Conservation (phyloP, 2,797 vertebrate genomes). For the Nyctalus aviator region DNA sequence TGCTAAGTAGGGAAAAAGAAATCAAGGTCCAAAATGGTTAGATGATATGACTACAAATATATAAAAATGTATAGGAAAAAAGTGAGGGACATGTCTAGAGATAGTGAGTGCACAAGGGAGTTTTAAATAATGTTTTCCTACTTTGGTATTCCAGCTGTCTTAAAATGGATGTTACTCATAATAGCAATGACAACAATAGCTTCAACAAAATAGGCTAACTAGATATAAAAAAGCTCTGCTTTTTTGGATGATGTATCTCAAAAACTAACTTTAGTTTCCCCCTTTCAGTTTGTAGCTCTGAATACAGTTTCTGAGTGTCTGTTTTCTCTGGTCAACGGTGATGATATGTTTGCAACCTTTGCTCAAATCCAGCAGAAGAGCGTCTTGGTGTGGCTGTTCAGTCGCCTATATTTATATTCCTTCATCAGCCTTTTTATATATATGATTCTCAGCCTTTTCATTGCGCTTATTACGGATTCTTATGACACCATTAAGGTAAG, state of each 20-base stretch:
- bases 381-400: constrained; percentile 95
- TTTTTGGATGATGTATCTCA: background rate
- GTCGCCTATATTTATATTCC: constrained; percentile 95
- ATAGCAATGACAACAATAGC: background rate
- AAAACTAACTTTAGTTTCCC: constrained; percentile 23
- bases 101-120: background rate
- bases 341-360: constrained; percentile 98
- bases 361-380: constrained; percentile 96
- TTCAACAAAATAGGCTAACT: background rate
- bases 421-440: constrained; percentile 99
- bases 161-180: background rate
- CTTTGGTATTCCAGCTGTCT: background rate
- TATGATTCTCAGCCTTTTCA: constrained; percentile 99
- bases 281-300: constrained; percentile 94
- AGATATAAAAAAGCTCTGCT: background rate
- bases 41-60: background rate
- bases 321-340: constrained; percentile 97
- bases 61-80: background rate
- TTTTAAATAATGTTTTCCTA: background rate
- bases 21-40: background rate
- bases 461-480: constrained; percentile 97
- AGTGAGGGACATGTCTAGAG: background rate
- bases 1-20: background rate
- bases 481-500: constrained; percentile 98
- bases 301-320: constrained; percentile 96